Evolutionary conservation across 2,888 invertebrate species (phyloP).

Genomic region (Acrocera orbiculus): DNA sequence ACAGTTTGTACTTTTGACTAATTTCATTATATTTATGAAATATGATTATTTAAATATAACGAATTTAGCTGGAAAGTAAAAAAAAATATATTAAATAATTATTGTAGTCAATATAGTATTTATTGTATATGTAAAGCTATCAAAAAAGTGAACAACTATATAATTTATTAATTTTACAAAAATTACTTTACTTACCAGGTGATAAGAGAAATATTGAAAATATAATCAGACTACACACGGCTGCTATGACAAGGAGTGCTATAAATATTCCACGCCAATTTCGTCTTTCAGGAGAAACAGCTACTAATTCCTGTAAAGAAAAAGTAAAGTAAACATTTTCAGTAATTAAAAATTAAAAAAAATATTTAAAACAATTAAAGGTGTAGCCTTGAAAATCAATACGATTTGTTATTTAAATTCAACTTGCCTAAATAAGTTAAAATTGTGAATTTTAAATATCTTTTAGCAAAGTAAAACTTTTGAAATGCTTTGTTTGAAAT

Average conservation of each 20-base stretch:
- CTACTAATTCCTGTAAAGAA: slow-evolving; percentile 65
- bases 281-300: slow-evolving; percentile 66
- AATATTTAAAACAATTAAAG: no score
- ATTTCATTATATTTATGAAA: no score
- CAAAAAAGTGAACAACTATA: no score
- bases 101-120: no score
- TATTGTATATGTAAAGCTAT: no score
- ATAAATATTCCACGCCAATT: slow-evolving; percentile 93
- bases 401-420: background rate
- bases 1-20: no score
- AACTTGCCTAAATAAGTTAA: background rate
- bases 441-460: background rate
- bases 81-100: no score
- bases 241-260: slow-evolving; percentile 74
- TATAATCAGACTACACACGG: slow-evolving; percentile 74
- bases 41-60: no score
- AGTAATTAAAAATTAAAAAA: no score
- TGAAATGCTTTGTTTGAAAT: background rate
- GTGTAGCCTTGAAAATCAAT: no score
- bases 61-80: no score
- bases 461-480: background rate
- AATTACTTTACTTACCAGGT: slow-evolving; percentile 38
- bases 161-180: no score
- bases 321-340: slow-evolving; percentile 7
- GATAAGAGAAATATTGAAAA: slow-evolving; percentile 82